These are phyloP conservation scores for Peromyscus nudipes DNA, from an alignment of 2,797 vertebrate species.

Conservation along the genomic window DNA sequence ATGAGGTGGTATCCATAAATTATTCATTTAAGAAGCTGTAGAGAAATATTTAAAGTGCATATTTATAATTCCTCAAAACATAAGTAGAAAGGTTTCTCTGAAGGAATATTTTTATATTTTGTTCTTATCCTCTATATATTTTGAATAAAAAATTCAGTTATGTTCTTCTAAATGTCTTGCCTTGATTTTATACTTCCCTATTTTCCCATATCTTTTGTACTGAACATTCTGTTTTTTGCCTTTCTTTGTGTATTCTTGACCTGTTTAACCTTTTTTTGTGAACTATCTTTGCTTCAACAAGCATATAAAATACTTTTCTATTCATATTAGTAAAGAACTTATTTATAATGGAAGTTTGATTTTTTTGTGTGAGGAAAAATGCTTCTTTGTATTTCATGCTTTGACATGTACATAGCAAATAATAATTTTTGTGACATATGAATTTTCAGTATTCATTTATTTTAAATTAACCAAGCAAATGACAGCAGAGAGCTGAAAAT, in stretches of 20 bases:
- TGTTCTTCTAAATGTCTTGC: neutral
- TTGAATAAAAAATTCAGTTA: neutral
- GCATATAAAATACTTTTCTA: neutral
- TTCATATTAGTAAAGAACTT: constrained; percentile 53
- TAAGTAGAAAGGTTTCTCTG: neutral
- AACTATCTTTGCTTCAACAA: constrained; percentile 6
- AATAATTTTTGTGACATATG: constrained; percentile 44
- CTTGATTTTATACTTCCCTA: neutral
- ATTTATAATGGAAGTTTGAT: constrained; percentile 55
- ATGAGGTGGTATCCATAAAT: constrained; percentile 42
- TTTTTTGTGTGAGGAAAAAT: neutral
- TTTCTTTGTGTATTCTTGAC: neutral
- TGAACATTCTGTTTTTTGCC: neutral
- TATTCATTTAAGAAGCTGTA: constrained; percentile 60
- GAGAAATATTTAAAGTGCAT: neutral
- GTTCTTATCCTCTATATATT: neutral
- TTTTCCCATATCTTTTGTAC: neutral
- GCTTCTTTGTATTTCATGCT: constrained; percentile 42
- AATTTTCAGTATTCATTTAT: constrained; percentile 59
- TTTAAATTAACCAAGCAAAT: constrained; percentile 65
- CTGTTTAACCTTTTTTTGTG: constrained; percentile 37
- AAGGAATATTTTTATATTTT: constrained; percentile 3
- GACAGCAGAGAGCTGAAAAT: neutral
- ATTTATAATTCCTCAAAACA: constrained; percentile 58
- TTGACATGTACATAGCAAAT: constrained; percentile 65